Percentiles rank a stretch among this genome's conserved stretches.
Evolutionary conservation across 2,888 invertebrate genomes (phyloP).

Genomic region (Hypolimnas misippus): DNA sequence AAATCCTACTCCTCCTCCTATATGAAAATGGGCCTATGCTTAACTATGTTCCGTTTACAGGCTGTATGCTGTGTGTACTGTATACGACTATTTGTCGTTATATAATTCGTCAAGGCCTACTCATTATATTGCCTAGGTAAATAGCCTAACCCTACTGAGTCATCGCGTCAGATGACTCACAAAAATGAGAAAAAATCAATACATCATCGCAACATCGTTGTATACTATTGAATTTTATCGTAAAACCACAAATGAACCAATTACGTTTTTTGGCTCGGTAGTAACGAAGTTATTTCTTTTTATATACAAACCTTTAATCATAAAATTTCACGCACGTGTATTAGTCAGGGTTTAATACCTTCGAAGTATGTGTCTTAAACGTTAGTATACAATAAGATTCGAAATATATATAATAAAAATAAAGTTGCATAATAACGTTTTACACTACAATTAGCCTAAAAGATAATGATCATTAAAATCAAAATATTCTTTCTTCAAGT

Average conservation of each 20-base stretch:
- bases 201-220: slow-evolving; percentile 48
- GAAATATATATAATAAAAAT: too few species aligned
- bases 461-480: too few species aligned
- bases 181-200: slow-evolving; percentile 52
- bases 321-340: background rate
- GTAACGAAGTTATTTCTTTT: slow-evolving; percentile 2
- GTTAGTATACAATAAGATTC: too few species aligned
- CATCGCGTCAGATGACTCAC: slow-evolving; percentile 53
- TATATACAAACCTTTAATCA: background rate
- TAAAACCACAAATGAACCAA: slow-evolving; percentile 45
- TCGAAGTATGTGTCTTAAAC: too few species aligned
- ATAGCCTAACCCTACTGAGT: slow-evolving; percentile 47
- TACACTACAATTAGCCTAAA: too few species aligned
- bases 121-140: slow-evolving; percentile 31
- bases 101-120: slow-evolving; percentile 58
- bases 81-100: slow-evolving; percentile 17
- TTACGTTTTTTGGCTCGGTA: slow-evolving; percentile 19
- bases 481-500: too few species aligned
- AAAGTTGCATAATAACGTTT: too few species aligned
- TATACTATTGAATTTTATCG: slow-evolving; percentile 41
- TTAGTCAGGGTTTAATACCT: background rate
- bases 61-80: too few species aligned
- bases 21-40: too few species aligned
- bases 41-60: too few species aligned
- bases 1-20: too few species aligned